These are phyloP conservation scores for Hypena proboscidalis DNA, from an alignment of 2,888 invertebrate genomes.

Conservation along the genomic window DNA sequence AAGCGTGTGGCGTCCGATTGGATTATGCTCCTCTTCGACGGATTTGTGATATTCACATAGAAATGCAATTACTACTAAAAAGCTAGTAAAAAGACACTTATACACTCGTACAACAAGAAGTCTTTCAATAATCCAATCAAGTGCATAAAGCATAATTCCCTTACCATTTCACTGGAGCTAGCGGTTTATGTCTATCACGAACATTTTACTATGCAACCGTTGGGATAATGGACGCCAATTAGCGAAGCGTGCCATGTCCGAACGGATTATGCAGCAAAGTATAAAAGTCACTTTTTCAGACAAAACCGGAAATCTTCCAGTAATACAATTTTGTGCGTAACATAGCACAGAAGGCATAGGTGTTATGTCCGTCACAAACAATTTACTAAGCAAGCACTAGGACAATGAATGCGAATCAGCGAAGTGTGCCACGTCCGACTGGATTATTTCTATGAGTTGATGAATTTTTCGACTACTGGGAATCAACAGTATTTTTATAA, in stretches of 20 bases:
- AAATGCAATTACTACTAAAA: no score
- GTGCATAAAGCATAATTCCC: conserved; percentile 16
- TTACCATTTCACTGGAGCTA: conserved; percentile 2
- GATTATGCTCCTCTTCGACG: conserved; percentile 14
- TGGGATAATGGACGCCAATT: conserved; percentile 43
- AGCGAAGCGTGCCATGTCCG: conserved; percentile 26
- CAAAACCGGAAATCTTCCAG: no score
- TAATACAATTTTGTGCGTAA: conserved; percentile 18
- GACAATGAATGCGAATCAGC: conserved; percentile 44
- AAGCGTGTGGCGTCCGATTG: conserved; percentile 20
- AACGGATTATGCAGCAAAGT: conserved; percentile 14
- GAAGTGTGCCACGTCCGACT: conserved; percentile 21
- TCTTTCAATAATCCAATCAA: no score
- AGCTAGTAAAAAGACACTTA: no score
- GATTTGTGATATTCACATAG: conserved; percentile 19
- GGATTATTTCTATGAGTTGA: no score
- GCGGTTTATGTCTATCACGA: conserved; percentile 45
- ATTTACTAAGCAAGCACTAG: conserved; percentile 40
- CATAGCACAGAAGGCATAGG: conserved; percentile 7
- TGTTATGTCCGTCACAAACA: conserved; percentile 45
- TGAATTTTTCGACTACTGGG: no score
- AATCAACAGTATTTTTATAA: no score
- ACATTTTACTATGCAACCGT: conserved; percentile 42
- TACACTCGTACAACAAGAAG: no score
- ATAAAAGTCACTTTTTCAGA: no score